Conservation (phyloP, 1,140 invertebrate species). For the Ooceraea biroi region DNA sequence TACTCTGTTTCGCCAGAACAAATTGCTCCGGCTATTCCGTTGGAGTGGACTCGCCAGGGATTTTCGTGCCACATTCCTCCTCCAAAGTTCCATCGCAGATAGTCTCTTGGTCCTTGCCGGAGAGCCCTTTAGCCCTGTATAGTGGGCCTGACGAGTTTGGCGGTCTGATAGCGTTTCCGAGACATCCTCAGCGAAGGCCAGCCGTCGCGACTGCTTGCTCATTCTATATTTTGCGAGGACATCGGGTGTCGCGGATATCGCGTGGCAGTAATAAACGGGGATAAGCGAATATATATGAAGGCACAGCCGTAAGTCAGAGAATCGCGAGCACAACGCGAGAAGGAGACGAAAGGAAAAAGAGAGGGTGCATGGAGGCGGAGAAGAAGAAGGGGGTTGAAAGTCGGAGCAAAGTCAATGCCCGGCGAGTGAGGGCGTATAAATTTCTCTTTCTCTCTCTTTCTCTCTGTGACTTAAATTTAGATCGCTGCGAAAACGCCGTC, state of each 20-base stretch:
- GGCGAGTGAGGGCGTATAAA: constrained; percentile 77
- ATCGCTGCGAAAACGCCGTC: constrained; percentile 64
- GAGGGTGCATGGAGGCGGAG: constrained; percentile 9
- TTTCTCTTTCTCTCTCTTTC: constrained; percentile 6
- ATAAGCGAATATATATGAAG: constrained; percentile 55
- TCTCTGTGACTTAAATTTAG: constrained; percentile 76
- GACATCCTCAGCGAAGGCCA: constrained; percentile 56
- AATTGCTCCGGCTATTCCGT: constrained; percentile 42
- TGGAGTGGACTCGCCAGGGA: constrained; percentile 47
- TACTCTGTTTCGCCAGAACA: constrained; percentile 48
- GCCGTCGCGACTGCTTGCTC: neutral
- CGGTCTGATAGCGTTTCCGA: constrained; percentile 35
- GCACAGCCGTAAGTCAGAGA: constrained; percentile 53
- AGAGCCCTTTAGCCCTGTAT: constrained; percentile 32
- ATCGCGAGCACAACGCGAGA: constrained; percentile 24
- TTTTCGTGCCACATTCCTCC: constrained; percentile 32
- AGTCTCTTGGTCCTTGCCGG: constrained; percentile 27
- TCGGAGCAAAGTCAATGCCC: constrained; percentile 76
- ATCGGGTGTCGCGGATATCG: constrained; percentile 46
- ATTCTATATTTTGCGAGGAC: constrained; percentile 59
- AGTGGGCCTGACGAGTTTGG: constrained; percentile 32
- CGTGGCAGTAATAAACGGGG: constrained; percentile 51
- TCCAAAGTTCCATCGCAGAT: constrained; percentile 40
- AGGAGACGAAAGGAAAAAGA: constrained; percentile 11
- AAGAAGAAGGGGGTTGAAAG: constrained; percentile 64